These are phyloP conservation scores for Crypturellus tataupa DNA, from an alignment of 2,797 vertebrate genomes.

Conservation along the genomic window DNA sequence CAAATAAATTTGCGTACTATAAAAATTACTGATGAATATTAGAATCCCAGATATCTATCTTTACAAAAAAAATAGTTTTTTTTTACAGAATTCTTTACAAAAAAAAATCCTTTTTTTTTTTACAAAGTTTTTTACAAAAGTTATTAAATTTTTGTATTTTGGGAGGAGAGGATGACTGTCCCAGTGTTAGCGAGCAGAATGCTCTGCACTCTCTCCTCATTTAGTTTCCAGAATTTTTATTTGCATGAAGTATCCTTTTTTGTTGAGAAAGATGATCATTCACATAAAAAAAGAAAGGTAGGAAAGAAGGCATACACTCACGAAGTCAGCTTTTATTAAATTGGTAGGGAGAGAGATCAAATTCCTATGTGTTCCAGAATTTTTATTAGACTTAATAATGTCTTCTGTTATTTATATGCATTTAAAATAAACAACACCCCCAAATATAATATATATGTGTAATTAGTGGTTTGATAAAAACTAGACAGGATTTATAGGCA, in stretches of 20 bases:
- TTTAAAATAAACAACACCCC: conserved; percentile 17
- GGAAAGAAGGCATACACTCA: not conserved
- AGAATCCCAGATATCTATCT: not conserved
- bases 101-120: not conserved
- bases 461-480: conserved; percentile 1
- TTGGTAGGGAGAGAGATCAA: not conserved
- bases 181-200: not conserved
- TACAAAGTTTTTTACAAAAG: not conserved
- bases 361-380: not conserved
- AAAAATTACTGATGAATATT: not conserved
- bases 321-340: not conserved
- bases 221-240: not conserved
- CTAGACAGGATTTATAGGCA: not conserved
- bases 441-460: conserved; percentile 10
- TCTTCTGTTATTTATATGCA: conserved; percentile 1
- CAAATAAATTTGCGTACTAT: not conserved
- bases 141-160: not conserved
- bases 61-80: not conserved
- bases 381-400: conserved; percentile 19
- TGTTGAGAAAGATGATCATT: not conserved
- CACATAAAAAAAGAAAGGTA: not conserved
- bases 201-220: not conserved
- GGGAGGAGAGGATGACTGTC: accelerated
- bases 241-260: not conserved
- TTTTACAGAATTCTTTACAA: not conserved